Conservation (phyloP, 2,113 vertebrate species). For the Spheniscus mendiculus region DNA sequence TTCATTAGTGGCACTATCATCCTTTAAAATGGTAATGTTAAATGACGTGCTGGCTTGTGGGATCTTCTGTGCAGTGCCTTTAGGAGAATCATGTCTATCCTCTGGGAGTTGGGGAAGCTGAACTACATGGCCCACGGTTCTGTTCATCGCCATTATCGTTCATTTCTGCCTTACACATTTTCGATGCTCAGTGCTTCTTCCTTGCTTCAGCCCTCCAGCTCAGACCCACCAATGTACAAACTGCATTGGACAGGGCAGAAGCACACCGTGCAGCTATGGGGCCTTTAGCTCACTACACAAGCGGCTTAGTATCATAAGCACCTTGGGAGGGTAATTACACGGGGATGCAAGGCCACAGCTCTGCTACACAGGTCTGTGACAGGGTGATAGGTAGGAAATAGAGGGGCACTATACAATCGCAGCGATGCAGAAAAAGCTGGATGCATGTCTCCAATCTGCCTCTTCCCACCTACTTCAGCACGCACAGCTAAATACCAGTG, state of each 20-base stretch:
- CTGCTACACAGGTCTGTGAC: background rate
- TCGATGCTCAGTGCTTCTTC: background rate
- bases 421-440: background rate
- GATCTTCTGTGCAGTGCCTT: background rate
- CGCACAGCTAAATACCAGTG: background rate
- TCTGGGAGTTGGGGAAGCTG: background rate
- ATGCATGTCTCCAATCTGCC: background rate
- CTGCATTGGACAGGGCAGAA: background rate
- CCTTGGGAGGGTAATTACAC: background rate
- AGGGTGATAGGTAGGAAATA: accelerated
- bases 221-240: background rate
- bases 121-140: background rate
- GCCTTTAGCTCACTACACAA: background rate
- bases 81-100: background rate
- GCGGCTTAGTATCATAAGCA: accelerated
- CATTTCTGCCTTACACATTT: background rate
- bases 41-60: background rate
- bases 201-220: background rate
- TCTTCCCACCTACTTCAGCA: background rate
- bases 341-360: background rate
- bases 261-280: background rate
- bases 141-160: background rate
- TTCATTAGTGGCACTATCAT: background rate
- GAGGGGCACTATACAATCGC: background rate
- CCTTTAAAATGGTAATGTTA: background rate